Base-by-base conservation (phyloP, 2,888 invertebrate species). In the Corythucha ciliata region DNA sequence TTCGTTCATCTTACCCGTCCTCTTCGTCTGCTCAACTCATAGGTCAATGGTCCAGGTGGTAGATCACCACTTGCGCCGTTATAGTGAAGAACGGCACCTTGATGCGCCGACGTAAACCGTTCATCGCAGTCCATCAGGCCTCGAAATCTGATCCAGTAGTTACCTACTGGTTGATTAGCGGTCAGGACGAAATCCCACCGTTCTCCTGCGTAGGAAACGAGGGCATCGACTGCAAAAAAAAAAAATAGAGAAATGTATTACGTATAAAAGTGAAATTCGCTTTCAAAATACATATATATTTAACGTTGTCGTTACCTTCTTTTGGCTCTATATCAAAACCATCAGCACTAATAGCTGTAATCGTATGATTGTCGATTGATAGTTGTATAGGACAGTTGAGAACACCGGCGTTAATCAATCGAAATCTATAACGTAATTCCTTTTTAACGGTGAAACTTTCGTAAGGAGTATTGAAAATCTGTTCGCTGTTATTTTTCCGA, bases 71-170 rank as follows among this genome's bases (percentile, higher is more conserved):
- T 14, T 12, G 32, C 21, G 16, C 29, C 18, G 3, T 2, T n/a
- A 10, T 29, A 46, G 42, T 81, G 71, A 22, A 88, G 64, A 18
- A 87, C 77, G 1, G 78, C 82, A 12, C 74, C 76, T 69, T 84
- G 82, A 63, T 78, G 76, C 18, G 79, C 80, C 27, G 74, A 76
- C 2, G 73, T 77, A 58, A 78, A 78, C 39, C 79, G 68, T 64
- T 81, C 80, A 63, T 83, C 87, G 63, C 91, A 91, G 64, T 91
- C 91, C 80, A 90, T 84, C 4, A 90, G 71, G 0, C 92, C 92
- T 24, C 83, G 76, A 62, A 82, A 81, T 36, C 86, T 74, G 55
- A 92, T 81, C 77, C 77, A 78, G 78, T 87, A 87, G 63, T 88
- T 7, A 63, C 80, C 81, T 47, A 77, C 77, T 1, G 79, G 71